Percentiles rank a stretch among this genome's conserved stretches.
Conservation (phyloP, 1,140 invertebrate species). For the Apis mellifera region Amel_HAv3.1 CM009944.2:4238501-4239000, state of each 20-base stretch:
- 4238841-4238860: not conserved
- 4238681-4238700: constrained; percentile 65
- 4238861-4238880: not conserved
- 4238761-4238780: constrained; percentile 78
- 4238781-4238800: constrained; percentile 79
- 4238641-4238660: not conserved
- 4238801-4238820: constrained; percentile 77
- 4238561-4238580: too few relatives aligned
- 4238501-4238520: too few relatives aligned
- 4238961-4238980: not conserved
- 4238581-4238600: too few relatives aligned
- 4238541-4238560: too few relatives aligned
- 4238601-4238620: too few relatives aligned
- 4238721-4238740: constrained; percentile 77
- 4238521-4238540: too few relatives aligned
- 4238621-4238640: too few relatives aligned
- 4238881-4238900: not conserved
- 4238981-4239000: not conserved
- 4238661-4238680: not conserved
- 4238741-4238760: constrained; percentile 76
- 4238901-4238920: constrained; percentile 20
- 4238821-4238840: not conserved
- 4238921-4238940: not conserved
- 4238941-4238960: not conserved
- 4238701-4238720: constrained; percentile 73